Base-by-base conservation (phyloP, 2,797 vertebrate species). In the Uromys caudimaculatus region DNA sequence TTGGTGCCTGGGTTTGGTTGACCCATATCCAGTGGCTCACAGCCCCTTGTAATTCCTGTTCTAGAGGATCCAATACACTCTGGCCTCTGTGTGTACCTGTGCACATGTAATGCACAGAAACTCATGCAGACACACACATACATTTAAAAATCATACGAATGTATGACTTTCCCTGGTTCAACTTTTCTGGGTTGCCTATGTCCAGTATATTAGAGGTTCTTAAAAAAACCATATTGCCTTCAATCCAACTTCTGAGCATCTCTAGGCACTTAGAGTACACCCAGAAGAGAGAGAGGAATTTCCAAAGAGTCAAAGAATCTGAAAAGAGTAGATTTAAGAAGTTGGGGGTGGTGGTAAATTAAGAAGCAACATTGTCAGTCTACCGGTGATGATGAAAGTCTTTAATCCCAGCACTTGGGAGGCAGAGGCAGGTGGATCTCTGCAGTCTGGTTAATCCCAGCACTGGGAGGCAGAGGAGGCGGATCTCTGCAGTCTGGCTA, bases 301-400 rank as follows among this genome's bases (percentile, higher is more conserved):
- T 91, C 84, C 29, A 93, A 58, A 47, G 82, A 54, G 11, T 38
- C 24, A 82, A 91, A 83, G 52, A 73, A 90, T 32, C 11, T 75
- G 16, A 84, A 91, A 52, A 79, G 69, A 89, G 54, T 41, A 84
- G 56, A 89, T 64, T 93, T 82, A 94, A 54, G 12, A 91, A 73
- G 38, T 54, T 7, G 87, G 10, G 23, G 19, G 71, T 32, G n/a
- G 12, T 73, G 38, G n/a, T 58, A 91, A 95, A 1, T 47, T 96
- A 91, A 89, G 64, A 89, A 41, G 38, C 56, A 81, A 89, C 58
- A 67, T 3, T 69, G 21, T 7, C 16, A 38, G 67, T 17, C n/a
- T n/a, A 17, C 16, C 17, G 32, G 67, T 69, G 35, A 0, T 69
- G 35, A 5, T 17, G 16, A 14, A 69, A 2, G 16, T 2, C 64